Evolutionary conservation across 2,888 invertebrate species (phyloP).

Genomic region (Scaptomyza cyrtandrae): DNA sequence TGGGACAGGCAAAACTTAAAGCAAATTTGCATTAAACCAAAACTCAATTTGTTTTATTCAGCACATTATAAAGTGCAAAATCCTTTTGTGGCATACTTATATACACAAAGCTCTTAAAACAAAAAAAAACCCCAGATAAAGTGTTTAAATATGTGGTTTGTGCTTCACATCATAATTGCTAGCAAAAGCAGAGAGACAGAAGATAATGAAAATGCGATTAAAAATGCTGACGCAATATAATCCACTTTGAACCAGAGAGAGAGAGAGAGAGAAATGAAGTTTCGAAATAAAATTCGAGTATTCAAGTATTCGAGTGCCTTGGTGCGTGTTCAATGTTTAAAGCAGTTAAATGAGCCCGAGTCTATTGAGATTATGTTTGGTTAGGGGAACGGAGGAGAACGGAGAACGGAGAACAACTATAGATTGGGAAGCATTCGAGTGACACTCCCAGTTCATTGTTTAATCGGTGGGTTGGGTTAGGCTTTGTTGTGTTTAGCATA

Average conservation of each 20-base stretch:
- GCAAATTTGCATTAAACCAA: not conserved
- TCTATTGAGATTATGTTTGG: not conserved
- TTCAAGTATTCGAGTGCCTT: not conserved
- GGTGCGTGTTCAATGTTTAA: not conserved
- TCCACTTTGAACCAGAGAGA: not conserved
- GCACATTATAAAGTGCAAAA: not conserved
- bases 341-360: conserved; percentile 7
- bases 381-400: too few species aligned
- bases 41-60: not conserved
- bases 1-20: not conserved
- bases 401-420: too few species aligned
- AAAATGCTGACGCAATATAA: not conserved
- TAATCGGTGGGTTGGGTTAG: conserved; percentile 9
- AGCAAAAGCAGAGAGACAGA: not conserved
- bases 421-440: not conserved
- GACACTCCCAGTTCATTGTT: conserved; percentile 51
- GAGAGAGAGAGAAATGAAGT: not conserved
- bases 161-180: conserved; percentile 1
- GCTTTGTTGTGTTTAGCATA: conserved; percentile 59
- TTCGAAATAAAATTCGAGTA: not conserved
- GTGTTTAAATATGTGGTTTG: not conserved
- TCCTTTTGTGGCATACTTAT: not conserved
- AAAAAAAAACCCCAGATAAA: not conserved
- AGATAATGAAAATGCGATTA: conserved; percentile 4
- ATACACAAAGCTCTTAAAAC: not conserved